Conservation (phyloP, 2,113 vertebrate genomes). For the Mustela lutreola region DNA sequence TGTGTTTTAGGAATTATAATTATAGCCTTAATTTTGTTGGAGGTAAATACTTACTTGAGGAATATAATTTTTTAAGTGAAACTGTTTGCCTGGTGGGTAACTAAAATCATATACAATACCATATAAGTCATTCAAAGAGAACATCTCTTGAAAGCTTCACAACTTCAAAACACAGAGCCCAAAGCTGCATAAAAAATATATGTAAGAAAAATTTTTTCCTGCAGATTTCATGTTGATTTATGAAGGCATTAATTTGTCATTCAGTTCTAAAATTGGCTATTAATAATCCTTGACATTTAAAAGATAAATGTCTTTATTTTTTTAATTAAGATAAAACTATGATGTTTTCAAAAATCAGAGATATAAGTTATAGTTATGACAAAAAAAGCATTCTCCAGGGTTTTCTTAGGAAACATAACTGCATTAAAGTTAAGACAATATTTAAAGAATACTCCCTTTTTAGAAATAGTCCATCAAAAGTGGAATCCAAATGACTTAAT, state of each 20-base stretch:
- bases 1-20: neutral
- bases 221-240: conserved; percentile 83
- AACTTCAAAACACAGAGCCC: conserved; percentile 50
- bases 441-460: neutral
- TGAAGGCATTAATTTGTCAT: conserved; percentile 85
- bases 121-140: neutral
- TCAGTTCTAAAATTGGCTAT: conserved; percentile 83
- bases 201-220: conserved; percentile 49
- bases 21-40: neutral
- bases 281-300: conserved; percentile 84
- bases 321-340: conserved; percentile 60
- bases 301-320: conserved; percentile 51
- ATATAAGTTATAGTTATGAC: conserved; percentile 25
- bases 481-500: conserved; percentile 60
- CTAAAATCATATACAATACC: neutral
- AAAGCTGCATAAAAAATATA: conserved; percentile 70
- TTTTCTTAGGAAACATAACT: neutral
- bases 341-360: conserved; percentile 68
- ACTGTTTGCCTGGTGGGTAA: neutral
- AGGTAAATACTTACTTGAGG: accelerated
- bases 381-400: neutral
- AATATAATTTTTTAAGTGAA: neutral
- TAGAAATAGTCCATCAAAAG: neutral
- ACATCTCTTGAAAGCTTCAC: conserved; percentile 54
- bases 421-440: neutral